Conservation (phyloP, 2,797 vertebrate species). For the Pteropus rufus region DNA sequence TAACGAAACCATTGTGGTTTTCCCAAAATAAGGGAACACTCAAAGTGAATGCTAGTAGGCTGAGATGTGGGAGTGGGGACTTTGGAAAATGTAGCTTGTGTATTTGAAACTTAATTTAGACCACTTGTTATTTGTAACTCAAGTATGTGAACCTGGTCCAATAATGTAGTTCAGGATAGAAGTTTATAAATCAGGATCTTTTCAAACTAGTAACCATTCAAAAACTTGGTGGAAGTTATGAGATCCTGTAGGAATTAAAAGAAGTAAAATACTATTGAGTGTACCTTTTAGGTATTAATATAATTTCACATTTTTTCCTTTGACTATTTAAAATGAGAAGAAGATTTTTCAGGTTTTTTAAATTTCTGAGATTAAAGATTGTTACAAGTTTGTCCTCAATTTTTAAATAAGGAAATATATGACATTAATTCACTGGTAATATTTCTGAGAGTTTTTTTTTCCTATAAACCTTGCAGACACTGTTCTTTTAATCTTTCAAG, state of each 20-base stretch:
- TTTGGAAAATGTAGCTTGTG: conserved; percentile 29
- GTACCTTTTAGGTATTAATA: neutral
- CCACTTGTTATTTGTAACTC: conserved; percentile 17
- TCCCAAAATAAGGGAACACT: conserved; percentile 23
- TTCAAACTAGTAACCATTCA: conserved; percentile 6
- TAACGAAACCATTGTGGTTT: neutral
- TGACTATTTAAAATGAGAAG: conserved; percentile 23
- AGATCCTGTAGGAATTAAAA: conserved; percentile 18
- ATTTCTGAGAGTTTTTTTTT: conserved; percentile 39
- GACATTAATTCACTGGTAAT: neutral
- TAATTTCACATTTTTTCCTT: neutral
- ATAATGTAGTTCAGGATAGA: neutral
- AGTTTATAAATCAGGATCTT: neutral
- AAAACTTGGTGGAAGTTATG: neutral
- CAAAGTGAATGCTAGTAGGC: neutral
- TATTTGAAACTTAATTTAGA: conserved; percentile 30
- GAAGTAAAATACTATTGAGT: neutral
- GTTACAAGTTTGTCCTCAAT: neutral
- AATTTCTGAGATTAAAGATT: conserved; percentile 33
- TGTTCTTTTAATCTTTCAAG: conserved; percentile 24
- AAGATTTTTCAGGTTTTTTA: conserved; percentile 17
- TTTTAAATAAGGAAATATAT: conserved; percentile 28
- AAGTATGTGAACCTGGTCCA: neutral
- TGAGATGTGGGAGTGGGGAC: neutral
- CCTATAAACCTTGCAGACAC: neutral